Conservation (phyloP, 2,113 vertebrate species). For the Tragelaphus imberbis region DNA sequence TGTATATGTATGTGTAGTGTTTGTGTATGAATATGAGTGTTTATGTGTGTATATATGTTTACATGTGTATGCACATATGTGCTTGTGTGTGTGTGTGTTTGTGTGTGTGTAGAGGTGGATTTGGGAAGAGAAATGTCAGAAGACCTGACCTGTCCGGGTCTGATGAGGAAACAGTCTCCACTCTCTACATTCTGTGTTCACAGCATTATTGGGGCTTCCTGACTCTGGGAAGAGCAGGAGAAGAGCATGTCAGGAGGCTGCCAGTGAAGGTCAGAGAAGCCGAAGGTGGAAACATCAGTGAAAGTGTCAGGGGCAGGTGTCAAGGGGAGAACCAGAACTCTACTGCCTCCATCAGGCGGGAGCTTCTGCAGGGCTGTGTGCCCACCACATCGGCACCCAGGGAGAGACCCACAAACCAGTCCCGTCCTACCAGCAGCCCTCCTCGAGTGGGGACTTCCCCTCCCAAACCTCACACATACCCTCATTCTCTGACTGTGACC, state of each 20-base stretch:
- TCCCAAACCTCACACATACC: not conserved
- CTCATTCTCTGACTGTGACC: not conserved
- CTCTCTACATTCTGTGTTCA: not conserved
- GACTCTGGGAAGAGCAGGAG: not conserved
- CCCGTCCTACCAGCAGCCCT: not conserved
- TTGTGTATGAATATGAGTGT: not conserved
- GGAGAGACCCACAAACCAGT: not conserved
- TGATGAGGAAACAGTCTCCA: not conserved
- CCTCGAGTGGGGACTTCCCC: not conserved
- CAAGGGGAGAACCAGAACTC: not conserved
- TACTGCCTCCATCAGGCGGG: too few relatives aligned
- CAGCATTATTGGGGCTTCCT: not conserved
- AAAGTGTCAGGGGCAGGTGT: not conserved
- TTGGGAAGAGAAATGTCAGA: not conserved
- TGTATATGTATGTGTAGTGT: not conserved
- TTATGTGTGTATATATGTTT: not conserved
- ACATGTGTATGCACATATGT: not conserved
- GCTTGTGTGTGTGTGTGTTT: not conserved
- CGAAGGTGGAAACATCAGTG: not conserved
- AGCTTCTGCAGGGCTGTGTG: not conserved
- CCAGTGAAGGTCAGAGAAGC: not conserved
- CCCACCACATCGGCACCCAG: fast-evolving
- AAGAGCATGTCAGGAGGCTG: not conserved
- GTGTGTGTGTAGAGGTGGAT: not conserved
- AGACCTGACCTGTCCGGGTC: not conserved